Base-by-base conservation (phyloP, 2,888 invertebrate genomes). In the Nineta flava region DNA sequence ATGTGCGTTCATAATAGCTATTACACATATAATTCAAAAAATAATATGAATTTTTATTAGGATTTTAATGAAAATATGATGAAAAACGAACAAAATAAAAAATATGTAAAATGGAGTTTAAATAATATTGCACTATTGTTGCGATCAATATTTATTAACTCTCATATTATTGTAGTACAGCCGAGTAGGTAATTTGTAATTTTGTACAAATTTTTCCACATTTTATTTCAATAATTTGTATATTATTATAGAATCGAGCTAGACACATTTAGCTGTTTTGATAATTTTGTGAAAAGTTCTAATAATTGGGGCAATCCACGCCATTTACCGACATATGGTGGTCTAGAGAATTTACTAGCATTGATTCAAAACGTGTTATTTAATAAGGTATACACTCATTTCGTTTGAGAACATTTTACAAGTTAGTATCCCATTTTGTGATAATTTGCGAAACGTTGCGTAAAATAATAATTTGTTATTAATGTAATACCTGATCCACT, bases 61-160 rank as follows among this genome's bases (percentile, higher is more conserved):
- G 87, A 90, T 65, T 90, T 86, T 62, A 77, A 80, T 19, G 88
- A 90, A 65, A 79, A 80, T 61, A 91, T 91, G 91, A 75, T 79
- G 58, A 71, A 72, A 31, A 81, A 85, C 62, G 71, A 81, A 32
- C 85, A 87, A 60, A 84, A 86, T 66, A 75, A 79, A 56, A 74
- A 78, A 59, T 87, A 85, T 63, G 63, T 77, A 55, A 75, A 80
- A 56, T 92, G 90, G 83, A 87, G 86, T 67, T 69, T 92, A 53
- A 87, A 91, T 64, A 79, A 75, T 58, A 86, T 83, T 19, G 83
- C 85, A 31, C 68, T 73, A 47, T 65, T 82, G 54, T 68, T 93
- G 47, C 75, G 79, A 46, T 68, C 72, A 52, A 76, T 74, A 56
- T 92, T 90, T 65, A 82, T 83, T 1, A 66, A 74, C 52, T 76